Percentiles rank a stretch among this genome's conserved stretches.
These are phyloP conservation scores for Apogon talboti DNA, from an alignment of 2,797 vertebrate species.

Conservation along the genomic window DNA sequence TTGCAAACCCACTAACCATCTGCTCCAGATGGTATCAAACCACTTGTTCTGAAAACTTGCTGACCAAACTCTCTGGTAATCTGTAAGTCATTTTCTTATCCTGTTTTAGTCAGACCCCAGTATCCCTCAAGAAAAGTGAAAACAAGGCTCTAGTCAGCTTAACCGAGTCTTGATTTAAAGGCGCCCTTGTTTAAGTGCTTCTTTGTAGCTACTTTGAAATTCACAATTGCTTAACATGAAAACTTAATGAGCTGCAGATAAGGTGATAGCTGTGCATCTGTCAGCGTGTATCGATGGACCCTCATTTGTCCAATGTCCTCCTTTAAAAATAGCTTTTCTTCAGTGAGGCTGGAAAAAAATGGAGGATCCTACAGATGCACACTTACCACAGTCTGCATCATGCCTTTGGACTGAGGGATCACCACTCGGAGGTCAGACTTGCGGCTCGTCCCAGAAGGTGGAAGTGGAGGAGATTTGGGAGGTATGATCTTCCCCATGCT, in stretches of 20 bases:
- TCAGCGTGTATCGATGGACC: neutral
- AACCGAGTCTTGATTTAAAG: neutral
- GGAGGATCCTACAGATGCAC: constrained; percentile 38
- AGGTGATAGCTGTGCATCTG: neutral
- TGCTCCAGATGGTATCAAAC: constrained; percentile 40
- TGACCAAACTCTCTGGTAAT: constrained; percentile 16
- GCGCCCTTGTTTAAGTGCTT: neutral
- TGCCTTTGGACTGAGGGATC: constrained; percentile 92
- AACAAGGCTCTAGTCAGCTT: neutral
- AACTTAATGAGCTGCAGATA: neutral
- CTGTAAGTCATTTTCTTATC: constrained; percentile 29
- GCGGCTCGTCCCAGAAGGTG: constrained; percentile 86
- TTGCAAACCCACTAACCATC: constrained; percentile 30
- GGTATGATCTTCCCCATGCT: constrained; percentile 88
- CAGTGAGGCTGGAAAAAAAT: neutral
- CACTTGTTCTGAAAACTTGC: constrained; percentile 31
- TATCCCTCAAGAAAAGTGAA: constrained; percentile 4
- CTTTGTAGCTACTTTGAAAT: neutral
- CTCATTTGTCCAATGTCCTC: too few species aligned
- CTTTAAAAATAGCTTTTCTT: too few species aligned
- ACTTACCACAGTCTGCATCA: constrained; percentile 91
- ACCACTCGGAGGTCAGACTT: constrained; percentile 93
- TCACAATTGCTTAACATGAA: neutral
- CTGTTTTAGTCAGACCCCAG: constrained; percentile 6
- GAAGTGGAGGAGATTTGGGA: constrained; percentile 89